Evolutionary conservation across 92 coral and sea anemone genomes (phyloP).

Genomic region (Anthopleura xanthogrammica): DNA sequence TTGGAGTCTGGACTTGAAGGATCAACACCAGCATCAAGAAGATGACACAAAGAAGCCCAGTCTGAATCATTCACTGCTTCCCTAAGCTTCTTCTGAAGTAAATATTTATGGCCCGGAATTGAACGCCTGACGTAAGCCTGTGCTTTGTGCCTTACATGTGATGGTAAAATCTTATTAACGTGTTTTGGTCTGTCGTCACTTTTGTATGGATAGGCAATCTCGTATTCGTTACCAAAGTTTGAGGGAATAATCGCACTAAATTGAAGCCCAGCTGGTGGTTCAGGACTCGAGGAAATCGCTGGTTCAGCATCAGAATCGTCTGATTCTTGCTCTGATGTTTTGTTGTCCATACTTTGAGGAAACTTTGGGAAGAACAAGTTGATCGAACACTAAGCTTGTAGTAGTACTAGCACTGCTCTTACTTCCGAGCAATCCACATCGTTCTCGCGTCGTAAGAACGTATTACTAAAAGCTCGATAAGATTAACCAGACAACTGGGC

Average conservation of each 20-base stretch:
- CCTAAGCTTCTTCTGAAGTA: constrained; percentile 78
- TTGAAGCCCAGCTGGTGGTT: constrained; percentile 47
- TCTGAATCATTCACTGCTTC: constrained; percentile 77
- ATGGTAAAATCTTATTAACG: constrained; percentile 69
- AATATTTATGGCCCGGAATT: constrained; percentile 51
- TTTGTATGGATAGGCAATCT: constrained; percentile 32
- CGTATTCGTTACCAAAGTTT: constrained; percentile 57
- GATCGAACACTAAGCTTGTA: background rate
- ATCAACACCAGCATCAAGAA: constrained; percentile 77
- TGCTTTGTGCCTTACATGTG: constrained; percentile 62
- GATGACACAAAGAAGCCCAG: constrained; percentile 56
- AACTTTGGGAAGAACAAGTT: background rate
- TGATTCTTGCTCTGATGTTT: constrained; percentile 3
- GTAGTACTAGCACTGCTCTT: background rate
- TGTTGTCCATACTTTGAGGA: background rate
- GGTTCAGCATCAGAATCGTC: background rate
- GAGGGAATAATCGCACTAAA: constrained; percentile 47
- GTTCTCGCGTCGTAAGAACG: background rate
- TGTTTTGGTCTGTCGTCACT: constrained; percentile 52
- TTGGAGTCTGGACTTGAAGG: constrained; percentile 87
- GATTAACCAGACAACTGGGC: background rate
- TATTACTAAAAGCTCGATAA: background rate
- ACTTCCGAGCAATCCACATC: background rate
- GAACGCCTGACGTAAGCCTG: constrained; percentile 59
- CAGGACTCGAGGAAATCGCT: constrained; percentile 39